A percentile compares a stretch with the other conserved stretches of the same genome.
These are phyloP conservation scores for Tribolium madens DNA, from an alignment of 1,140 invertebrate genomes.

Conservation along the genomic window DNA sequence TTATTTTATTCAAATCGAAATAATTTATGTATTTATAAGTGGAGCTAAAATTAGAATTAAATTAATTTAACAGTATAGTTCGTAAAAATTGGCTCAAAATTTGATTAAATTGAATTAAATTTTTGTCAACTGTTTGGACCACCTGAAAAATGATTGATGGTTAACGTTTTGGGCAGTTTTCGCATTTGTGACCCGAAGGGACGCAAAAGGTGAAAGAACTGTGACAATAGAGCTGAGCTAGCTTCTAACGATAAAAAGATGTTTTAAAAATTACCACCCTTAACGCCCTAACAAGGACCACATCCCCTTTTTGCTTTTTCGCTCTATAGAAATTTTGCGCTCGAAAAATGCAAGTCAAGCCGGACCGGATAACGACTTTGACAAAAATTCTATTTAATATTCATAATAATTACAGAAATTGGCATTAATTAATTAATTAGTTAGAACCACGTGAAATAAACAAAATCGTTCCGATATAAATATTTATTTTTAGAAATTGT, in stretches of 20 bases:
- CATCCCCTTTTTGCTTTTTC: slow-evolving; percentile 3
- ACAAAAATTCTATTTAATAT: no score
- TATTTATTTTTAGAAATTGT: background rate
- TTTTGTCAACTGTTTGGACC: no score
- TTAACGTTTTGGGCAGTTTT: background rate
- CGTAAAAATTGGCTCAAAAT: no score
- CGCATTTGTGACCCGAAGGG: background rate
- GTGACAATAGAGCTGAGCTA: slow-evolving; percentile 6
- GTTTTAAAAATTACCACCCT: slow-evolving; percentile 24
- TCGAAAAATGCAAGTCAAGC: slow-evolving; percentile 4
- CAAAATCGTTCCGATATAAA: no score
- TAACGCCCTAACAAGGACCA: slow-evolving; percentile 4
- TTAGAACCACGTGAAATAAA: no score
- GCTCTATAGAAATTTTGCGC: background rate
- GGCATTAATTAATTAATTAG: background rate
- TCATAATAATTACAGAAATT: background rate
- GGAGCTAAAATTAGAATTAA: no score
- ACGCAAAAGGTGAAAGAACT: slow-evolving; percentile 33
- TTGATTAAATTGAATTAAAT: no score
- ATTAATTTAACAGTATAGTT: no score
- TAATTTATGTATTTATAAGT: no score
- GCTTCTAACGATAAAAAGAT: background rate
- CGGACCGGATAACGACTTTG: background rate
- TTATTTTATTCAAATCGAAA: no score
- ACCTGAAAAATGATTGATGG: background rate